Conservation (phyloP, 92 coral and sea anemone genomes). For the Phenganax subtilis region DNA sequence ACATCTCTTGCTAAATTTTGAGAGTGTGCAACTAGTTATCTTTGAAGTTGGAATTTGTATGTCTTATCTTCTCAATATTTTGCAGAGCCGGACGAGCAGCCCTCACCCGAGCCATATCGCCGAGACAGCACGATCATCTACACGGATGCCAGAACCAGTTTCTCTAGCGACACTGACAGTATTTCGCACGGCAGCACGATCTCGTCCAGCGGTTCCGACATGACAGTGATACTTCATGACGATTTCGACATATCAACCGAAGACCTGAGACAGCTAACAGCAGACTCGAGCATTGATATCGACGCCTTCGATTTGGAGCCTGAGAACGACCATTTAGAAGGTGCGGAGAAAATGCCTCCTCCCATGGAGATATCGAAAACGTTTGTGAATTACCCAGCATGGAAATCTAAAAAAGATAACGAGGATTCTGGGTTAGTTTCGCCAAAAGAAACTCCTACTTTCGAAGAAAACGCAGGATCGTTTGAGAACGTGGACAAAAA, state of each 20-base stretch:
- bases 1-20: not conserved
- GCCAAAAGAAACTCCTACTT: not conserved
- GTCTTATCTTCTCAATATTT: not conserved
- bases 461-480: not conserved
- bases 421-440: not conserved
- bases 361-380: not conserved
- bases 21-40: not conserved
- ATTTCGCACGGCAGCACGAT: constrained; percentile 31
- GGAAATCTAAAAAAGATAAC: not conserved
- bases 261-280: constrained; percentile 31
- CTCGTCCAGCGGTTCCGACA: constrained; percentile 37
- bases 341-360: not conserved
- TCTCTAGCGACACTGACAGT: constrained; percentile 34
- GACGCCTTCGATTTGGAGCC: constrained; percentile 7
- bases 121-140: constrained; percentile 32
- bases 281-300: constrained; percentile 25
- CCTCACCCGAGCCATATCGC: constrained; percentile 28
- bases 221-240: constrained; percentile 30
- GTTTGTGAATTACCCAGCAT: not conserved
- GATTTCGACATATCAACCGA: constrained; percentile 25
- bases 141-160: constrained; percentile 24
- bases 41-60: not conserved
- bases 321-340: constrained; percentile 11
- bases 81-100: not conserved
- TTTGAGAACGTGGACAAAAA: not conserved